Evolutionary conservation across 2,888 invertebrate species (phyloP).

Genomic region (Calameuta pallipes): DNA sequence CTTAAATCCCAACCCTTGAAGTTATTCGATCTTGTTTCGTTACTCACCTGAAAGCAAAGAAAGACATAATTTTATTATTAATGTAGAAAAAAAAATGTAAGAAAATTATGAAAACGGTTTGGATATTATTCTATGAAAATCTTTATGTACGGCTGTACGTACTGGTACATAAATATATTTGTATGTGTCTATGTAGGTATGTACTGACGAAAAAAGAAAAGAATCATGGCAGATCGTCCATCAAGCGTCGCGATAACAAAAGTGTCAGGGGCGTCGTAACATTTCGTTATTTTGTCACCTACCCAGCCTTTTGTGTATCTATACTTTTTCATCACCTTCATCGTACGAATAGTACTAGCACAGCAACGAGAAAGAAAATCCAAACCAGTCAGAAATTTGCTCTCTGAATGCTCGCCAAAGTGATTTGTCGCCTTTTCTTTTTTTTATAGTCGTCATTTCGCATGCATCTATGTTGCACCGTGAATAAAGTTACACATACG

Average conservation of each 20-base stretch:
- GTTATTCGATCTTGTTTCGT: not conserved
- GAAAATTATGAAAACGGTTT: not conserved
- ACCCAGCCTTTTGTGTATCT: not conserved
- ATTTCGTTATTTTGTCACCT: conserved; percentile 2
- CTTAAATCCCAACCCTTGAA: not conserved
- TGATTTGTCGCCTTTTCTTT: not conserved
- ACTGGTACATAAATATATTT: not conserved
- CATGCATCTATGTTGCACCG: not conserved
- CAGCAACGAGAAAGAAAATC: not conserved
- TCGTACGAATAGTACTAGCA: not conserved
- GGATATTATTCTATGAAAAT: not conserved
- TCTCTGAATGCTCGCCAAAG: not conserved
- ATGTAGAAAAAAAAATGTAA: not conserved
- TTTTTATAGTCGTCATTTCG: not conserved
- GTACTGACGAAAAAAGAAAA: not conserved
- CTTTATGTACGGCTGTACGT: not conserved
- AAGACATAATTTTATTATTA: not conserved
- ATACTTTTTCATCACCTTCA: not conserved
- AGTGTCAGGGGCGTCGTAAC: conserved; percentile 2
- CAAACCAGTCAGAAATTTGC: not conserved
- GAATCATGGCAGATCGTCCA: conserved; percentile 1
- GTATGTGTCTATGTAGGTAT: not conserved
- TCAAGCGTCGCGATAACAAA: conserved; percentile 2
- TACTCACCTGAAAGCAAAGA: not conserved
- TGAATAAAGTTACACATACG: not conserved